Evolutionary conservation across 2,113 vertebrate genomes (phyloP), one percentile per base, ranked within the genome.

Genomic region (Epinephelus fuscoguttatus): DNA sequence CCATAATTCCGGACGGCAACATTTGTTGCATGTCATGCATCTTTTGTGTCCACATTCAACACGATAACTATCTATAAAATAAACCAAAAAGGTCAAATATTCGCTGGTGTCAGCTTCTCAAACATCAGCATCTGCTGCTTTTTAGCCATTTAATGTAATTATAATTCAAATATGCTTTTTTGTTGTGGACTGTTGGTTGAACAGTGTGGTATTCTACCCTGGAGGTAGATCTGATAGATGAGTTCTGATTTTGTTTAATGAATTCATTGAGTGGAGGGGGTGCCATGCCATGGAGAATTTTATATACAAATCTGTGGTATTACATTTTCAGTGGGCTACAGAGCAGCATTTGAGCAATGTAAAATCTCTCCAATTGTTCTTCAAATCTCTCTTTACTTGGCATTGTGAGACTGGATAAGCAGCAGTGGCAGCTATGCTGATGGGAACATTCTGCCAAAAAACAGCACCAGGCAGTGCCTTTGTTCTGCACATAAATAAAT

Each of bases 401-500:
- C 75, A 81, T 71, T 88, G 73, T 85, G 49, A 82, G 71, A 63
- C 40, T 76, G 86, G 82, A 82, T 92, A 86, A 92, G 84, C 81
- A 77, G 88, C 13, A 3, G 64, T 88, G 75, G 85, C 78, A 88
- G 85, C 82, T 89, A 70, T 88, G 88, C 80, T 80, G 89, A 91
- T 87, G 83, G 84, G 81, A 90, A 84, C 64, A 69, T 67, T 82
- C 74, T 88, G 89, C 92, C 93, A 93, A 92, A 91, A 90, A 89
- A 61, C 82, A 86, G 90, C 88, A 89, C 88, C 86, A 91, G 91
- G 87, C 89, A 89, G 87, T 66, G 75, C 88, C 76, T 93, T 93
- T 93, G 91, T 93, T 88, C 86, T 64, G 30, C 2, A 75, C 85
- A 93, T 94, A 89, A 92, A 94, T 93, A 92, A 94, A 92, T 91